Evolutionary conservation across 1,140 invertebrate genomes (phyloP).

Genomic region (Linepithema humile): DNA sequence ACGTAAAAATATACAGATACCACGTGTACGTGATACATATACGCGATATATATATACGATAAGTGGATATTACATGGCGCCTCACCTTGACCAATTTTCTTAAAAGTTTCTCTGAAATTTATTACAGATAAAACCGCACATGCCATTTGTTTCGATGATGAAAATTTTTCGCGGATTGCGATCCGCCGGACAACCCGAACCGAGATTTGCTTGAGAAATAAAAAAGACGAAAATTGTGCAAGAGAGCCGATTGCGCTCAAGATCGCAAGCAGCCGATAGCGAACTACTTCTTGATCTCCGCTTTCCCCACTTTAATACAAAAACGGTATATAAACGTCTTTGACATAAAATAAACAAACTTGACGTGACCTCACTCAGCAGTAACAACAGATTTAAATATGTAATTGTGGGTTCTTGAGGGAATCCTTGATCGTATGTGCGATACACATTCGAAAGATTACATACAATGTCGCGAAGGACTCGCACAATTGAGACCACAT

Average conservation of each 20-base stretch:
- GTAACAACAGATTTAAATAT: background rate
- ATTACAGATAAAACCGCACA: background rate
- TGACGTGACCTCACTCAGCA: no score
- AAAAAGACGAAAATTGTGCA: constrained; percentile 21
- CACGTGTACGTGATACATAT: background rate
- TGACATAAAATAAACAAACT: background rate
- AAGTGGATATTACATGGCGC: background rate
- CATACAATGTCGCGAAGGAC: constrained; percentile 10
- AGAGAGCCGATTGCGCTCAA: background rate
- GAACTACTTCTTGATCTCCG: constrained; percentile 32
- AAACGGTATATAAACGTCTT: background rate
- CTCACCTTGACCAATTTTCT: constrained; percentile 49
- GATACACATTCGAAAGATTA: background rate
- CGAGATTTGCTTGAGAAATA: constrained; percentile 38
- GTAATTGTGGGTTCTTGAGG: background rate
- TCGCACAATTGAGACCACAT: background rate
- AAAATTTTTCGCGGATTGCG: constrained; percentile 30
- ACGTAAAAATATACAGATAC: background rate
- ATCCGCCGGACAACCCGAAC: background rate
- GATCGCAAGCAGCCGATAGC: constrained; percentile 7
- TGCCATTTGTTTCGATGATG: constrained; percentile 7
- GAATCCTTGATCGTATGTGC: constrained; percentile 1
- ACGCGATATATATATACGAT: background rate
- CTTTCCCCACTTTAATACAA: constrained; percentile 47
- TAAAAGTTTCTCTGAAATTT: constrained; percentile 34